Base-by-base conservation (phyloP, 2,888 invertebrate species). In the Nipponacmea schrenckii region DNA sequence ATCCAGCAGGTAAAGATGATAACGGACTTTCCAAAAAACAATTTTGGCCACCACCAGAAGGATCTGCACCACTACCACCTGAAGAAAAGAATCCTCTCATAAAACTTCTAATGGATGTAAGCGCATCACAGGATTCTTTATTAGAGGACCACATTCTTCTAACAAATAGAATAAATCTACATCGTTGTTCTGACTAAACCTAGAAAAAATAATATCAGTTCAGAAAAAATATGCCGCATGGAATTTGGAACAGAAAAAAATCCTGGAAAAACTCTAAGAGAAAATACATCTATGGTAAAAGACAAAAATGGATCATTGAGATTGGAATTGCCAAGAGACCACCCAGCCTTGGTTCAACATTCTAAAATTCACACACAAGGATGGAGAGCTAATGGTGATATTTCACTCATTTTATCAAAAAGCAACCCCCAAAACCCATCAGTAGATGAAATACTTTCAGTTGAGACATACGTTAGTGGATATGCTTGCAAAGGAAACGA, bases 271-370 rank as follows among this genome's bases (percentile, higher is more conserved):
- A 0, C 26, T 3, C 50, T 64, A n/a, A 45, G 79, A 68, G n/a
- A 65, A 2, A 17, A 0, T 10, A 74, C 78, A 31, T 73, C 73
- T n/a, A 62, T 80, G 0, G 73, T 78, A 10, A 75, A 65, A 56
- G 80, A 80, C 46, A 77, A 69, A 70, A 79, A 79, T 75, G 70
- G 74, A 3, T 78, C 74, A 17, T 17, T 77, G 1, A 39, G 80
- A 31, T 64, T 80, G 44, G 79, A 80, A 75, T 80, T 80, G 79
- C 20, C 39, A 62, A 69, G 80, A 24, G 81, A 80, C 46, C 77
- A 80, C 68, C 80, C 79, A 31, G 24, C 46, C 14, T 17, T 80
- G 10, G 79, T 80, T 1, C 80, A 80, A 48, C 74, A 81, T 68
- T 80, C 79, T 1, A 56, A 50, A 65, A 73, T 44, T 24, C 79